A percentile compares a stretch with the other conserved stretches of the same genome.
Evolutionary conservation across 2,797 vertebrate genomes (phyloP).

Genomic region (Anguilla obscura): DNA sequence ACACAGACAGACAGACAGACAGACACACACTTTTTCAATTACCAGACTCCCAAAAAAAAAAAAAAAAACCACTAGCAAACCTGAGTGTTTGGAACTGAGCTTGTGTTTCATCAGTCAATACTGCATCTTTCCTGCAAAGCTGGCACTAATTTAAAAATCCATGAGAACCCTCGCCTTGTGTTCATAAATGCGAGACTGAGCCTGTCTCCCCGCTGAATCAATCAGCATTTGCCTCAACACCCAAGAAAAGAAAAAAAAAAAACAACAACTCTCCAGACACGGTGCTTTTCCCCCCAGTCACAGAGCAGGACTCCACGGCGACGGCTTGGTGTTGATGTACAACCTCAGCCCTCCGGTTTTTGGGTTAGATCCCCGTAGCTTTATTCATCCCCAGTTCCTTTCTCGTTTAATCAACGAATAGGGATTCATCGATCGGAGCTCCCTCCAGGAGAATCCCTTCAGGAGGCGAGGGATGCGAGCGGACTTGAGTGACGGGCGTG

Average conservation of each 20-base stretch:
- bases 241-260: conserved; percentile 24
- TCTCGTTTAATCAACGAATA: not conserved
- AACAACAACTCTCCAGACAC: conserved; percentile 38
- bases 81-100: conserved; percentile 34
- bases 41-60: conserved; percentile 11
- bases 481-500: not conserved
- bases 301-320: not conserved
- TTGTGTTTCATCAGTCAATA: conserved; percentile 50
- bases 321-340: not conserved
- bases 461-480: not conserved
- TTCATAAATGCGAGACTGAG: conserved; percentile 51
- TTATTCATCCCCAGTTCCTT: not conserved
- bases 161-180: conserved; percentile 50
- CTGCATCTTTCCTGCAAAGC: conserved; percentile 55
- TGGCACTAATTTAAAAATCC: conserved; percentile 60
- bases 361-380: not conserved
- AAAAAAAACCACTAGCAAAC: not conserved
- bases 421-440: not conserved
- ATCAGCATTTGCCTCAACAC: conserved; percentile 50
- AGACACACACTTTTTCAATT: conserved; percentile 29
- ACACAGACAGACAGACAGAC: not conserved
- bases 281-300: conserved; percentile 35
- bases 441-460: not conserved
- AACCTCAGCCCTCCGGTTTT: no score
- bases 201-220: conserved; percentile 54